Evolutionary conservation across 2,113 vertebrate genomes (phyloP), one percentile per base, ranked within the genome.

Genomic region (Pseudolaguvia tuberculata): DNA sequence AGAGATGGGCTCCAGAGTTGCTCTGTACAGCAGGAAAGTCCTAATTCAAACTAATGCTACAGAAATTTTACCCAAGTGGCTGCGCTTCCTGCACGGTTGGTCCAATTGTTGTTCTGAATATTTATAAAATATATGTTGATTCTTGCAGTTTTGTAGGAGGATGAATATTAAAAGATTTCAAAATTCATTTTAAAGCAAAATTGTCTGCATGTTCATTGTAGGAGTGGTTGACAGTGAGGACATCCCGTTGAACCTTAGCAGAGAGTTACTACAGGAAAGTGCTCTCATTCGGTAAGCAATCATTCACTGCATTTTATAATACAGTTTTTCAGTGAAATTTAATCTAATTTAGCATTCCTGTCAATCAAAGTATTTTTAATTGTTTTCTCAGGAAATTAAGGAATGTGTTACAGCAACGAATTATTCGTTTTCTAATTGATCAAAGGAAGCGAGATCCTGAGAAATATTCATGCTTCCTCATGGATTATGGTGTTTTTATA

Each of bases 201-300:
- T 4, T 56, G 14, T 47, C 3, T 42, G 8, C 20, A 0, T 72
- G 21, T 79, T 21, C 70, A 5, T 79, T 75, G 57, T 70, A 99
- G 97, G 97, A 72, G 94, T 98, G 81, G 96, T 99, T 84, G 97
- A 99, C 92, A 98, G 97, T 17, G 97, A 99, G 86, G 97, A 99
- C 82, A 94, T 99, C 77, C 97, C 97, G 0, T 85, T 99, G 79
- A 99, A 99, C 83, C 93, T 99, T 84, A 99, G 96, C 88, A 90
- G 97, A 82, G 97, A 99, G 88, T 90, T 99, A 55, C 91, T 99
- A 45, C 97, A 99, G 88, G 95, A 99, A 86, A 98, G 95, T 5
- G 83, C 86, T 15, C 93, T 98, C 62, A 95, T 99, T 89, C 92
- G 95, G 97, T 99, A 81, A 83, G 58, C 20, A 15, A 17, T 65